Evolutionary conservation across 1,140 invertebrate genomes (phyloP).

Genomic region (Drosophila tsacasi): DNA sequence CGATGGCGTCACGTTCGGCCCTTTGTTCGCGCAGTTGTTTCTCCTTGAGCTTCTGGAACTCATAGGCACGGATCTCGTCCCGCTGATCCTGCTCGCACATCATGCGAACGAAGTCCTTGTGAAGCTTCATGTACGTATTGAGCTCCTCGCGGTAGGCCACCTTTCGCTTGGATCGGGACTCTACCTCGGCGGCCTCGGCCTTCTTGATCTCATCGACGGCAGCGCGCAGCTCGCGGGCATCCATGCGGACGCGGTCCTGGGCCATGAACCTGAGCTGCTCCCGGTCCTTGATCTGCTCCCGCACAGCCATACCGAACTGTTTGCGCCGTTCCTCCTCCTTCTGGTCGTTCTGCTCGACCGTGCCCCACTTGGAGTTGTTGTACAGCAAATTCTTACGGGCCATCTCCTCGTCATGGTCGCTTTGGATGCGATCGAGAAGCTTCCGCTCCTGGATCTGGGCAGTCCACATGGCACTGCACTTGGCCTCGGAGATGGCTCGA

Average conservation of each 20-base stretch:
- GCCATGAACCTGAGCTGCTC: conserved; percentile 55
- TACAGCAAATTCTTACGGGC: conserved; percentile 50
- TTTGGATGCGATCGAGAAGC: conserved; percentile 37
- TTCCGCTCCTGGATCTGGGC: conserved; percentile 56
- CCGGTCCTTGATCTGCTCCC: conserved; percentile 64
- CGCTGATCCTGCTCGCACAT: conserved; percentile 67
- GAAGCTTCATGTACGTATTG: conserved; percentile 50
- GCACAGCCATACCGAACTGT: conserved; percentile 55
- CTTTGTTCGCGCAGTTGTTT: conserved; percentile 29
- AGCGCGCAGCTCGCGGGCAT: conserved; percentile 43
- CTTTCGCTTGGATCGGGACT: conserved; percentile 26
- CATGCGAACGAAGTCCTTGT: conserved; percentile 50
- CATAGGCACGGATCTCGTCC: conserved; percentile 58
- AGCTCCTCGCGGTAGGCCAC: conserved; percentile 58
- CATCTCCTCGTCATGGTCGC: conserved; percentile 40
- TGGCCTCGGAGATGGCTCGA: conserved; percentile 64
- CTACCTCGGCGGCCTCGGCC: conserved; percentile 38
- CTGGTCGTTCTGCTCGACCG: conserved; percentile 43
- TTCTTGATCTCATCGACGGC: conserved; percentile 55
- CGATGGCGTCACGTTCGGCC: conserved; percentile 47
- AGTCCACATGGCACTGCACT: conserved; percentile 74
- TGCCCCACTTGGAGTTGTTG: conserved; percentile 68
- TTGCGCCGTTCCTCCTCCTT: conserved; percentile 38
- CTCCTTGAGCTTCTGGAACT: conserved; percentile 60
- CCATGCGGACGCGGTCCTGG: conserved; percentile 55